Percentiles rank a stretch among this genome's conserved stretches.
phyloP scores from a whole-genome alignment of 2,888 invertebrate species.

The Eurytoma adleriae region DNA sequence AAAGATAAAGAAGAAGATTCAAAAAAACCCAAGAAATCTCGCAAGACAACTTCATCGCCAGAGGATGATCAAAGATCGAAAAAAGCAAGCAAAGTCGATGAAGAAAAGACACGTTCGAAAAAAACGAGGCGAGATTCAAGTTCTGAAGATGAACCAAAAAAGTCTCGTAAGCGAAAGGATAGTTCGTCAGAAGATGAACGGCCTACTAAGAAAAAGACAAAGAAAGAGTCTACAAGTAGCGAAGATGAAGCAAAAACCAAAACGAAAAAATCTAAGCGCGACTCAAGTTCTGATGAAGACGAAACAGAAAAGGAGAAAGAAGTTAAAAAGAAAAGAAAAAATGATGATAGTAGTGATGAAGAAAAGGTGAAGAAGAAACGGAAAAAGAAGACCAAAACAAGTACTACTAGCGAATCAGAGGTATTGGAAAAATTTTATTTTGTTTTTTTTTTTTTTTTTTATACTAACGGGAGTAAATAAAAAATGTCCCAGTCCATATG shows the following conservation, averaged over 20 bases:
- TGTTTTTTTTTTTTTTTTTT: neutral
- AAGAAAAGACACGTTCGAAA: constrained; percentile 75
- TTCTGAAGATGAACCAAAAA: constrained; percentile 80
- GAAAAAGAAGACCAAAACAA: constrained; percentile 75
- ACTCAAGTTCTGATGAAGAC: constrained; percentile 79
- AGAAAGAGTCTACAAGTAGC: constrained; percentile 71
- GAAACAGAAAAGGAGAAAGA: constrained; percentile 82
- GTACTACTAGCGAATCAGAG: constrained; percentile 74
- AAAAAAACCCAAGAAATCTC: constrained; percentile 67
- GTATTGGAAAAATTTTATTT: constrained; percentile 62
- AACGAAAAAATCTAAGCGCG: constrained; percentile 68
- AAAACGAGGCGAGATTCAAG: constrained; percentile 77
- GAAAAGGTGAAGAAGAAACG: constrained; percentile 78
- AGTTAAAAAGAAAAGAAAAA: constrained; percentile 81
- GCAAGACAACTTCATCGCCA: constrained; percentile 71
- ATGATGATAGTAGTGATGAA: constrained; percentile 80
- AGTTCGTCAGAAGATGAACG: constrained; percentile 80
- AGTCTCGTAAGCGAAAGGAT: constrained; percentile 80
- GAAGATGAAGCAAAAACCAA: constrained; percentile 71
- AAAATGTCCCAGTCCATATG: no score
- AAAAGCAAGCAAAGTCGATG: constrained; percentile 67
- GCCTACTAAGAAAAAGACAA: constrained; percentile 77
- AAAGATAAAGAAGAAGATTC: constrained; percentile 75
- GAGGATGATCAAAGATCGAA: constrained; percentile 71
- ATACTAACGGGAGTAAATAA: no score